A percentile compares a stretch with the other conserved stretches of the same genome.
Conservation (phyloP, 2,113 vertebrate genomes). For the Monopterus albus region DNA sequence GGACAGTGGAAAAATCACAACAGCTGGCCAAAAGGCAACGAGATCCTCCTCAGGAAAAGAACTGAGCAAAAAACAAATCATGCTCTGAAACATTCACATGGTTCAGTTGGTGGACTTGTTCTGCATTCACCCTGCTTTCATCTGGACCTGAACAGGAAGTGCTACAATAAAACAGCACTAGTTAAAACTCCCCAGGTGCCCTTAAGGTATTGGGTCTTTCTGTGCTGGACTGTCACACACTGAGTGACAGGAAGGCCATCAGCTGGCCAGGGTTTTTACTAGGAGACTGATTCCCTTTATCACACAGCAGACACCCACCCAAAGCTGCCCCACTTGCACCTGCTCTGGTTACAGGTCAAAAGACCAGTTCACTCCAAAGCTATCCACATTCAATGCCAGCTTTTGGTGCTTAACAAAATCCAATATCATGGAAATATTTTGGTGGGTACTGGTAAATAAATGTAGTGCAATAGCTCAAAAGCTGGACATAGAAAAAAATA, state of each 20-base stretch:
- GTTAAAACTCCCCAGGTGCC: not conserved
- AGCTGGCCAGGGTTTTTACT: conserved; percentile 28
- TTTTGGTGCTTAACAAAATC: too few relatives aligned
- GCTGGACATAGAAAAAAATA: too few relatives aligned
- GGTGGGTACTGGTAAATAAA: too few relatives aligned
- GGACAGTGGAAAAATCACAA: conserved; percentile 19
- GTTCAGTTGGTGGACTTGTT: conserved; percentile 20
- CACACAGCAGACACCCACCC: conserved; percentile 2
- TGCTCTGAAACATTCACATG: conserved; percentile 2
- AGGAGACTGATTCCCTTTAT: conserved; percentile 27
- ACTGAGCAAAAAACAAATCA: not conserved
- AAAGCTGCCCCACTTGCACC: conserved; percentile 42
- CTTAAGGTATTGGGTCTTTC: conserved; percentile 12
- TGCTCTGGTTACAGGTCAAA: conserved; percentile 56
- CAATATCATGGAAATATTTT: too few relatives aligned
- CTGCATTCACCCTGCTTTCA: conserved; percentile 23
- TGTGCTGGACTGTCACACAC: conserved; percentile 13
- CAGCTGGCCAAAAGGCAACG: conserved; percentile 12
- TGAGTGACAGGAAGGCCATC: conserved; percentile 28
- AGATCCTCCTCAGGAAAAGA: conserved; percentile 27
- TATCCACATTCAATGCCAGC: too few relatives aligned
- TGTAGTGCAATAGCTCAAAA: too few relatives aligned
- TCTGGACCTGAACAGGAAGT: conserved; percentile 23
- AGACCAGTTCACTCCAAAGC: conserved; percentile 43
- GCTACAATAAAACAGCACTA: conserved; percentile 2